Percentiles rank a stretch among this genome's conserved stretches.
phyloP scores from a whole-genome alignment of 2,113 vertebrate species.

The Struthidea cinerea region DNA sequence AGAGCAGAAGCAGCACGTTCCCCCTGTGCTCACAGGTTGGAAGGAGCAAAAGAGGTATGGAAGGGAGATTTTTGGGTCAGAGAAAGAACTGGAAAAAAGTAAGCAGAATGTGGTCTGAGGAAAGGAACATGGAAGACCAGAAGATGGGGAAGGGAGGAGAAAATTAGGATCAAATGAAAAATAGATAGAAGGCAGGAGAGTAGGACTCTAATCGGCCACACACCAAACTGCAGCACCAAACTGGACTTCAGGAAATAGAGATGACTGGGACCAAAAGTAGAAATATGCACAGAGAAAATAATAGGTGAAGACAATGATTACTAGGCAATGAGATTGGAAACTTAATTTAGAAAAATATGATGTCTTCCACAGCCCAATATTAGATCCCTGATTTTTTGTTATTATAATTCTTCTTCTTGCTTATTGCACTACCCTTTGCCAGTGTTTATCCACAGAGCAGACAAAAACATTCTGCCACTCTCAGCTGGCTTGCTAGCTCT shows the following conservation, averaged over 20 bases:
- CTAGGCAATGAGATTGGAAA: neutral
- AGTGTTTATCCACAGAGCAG: neutral
- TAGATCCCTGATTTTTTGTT: neutral
- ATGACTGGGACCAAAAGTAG: neutral
- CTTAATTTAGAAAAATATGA: neutral
- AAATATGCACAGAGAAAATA: neutral
- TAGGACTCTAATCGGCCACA: neutral
- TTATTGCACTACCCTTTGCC: neutral
- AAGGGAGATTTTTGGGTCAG: neutral
- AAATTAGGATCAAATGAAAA: neutral
- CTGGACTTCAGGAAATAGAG: neutral
- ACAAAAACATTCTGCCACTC: neutral
- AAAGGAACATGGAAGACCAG: neutral
- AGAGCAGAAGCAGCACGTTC: neutral
- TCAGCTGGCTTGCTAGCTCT: neutral
- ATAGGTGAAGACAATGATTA: neutral
- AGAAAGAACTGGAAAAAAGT: neutral
- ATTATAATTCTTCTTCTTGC: neutral
- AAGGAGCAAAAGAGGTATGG: neutral
- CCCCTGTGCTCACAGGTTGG: neutral
- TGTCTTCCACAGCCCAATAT: neutral
- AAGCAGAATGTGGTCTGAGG: neutral
- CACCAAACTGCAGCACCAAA: neutral
- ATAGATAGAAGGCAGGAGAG: neutral
- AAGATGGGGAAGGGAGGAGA: neutral